These are phyloP conservation scores for Agrotis exclamationis DNA, from an alignment of 2,888 invertebrate genomes.

Conservation along the genomic window DNA sequence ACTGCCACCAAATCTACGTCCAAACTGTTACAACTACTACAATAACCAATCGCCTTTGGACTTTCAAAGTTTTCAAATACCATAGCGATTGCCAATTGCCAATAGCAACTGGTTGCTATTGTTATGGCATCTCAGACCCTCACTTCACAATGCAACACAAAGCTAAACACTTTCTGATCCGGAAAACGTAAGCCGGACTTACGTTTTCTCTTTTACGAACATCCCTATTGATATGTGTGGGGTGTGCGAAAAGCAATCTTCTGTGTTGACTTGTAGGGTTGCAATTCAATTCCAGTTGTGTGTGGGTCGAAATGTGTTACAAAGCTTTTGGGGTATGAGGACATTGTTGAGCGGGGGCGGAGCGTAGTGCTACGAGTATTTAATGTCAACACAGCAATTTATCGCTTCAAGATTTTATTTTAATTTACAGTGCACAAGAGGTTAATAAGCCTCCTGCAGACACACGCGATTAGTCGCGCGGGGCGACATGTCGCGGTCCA, in stretches of 20 bases:
- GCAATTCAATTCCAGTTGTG: slow-evolving; percentile 45
- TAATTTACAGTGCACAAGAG: too few species aligned
- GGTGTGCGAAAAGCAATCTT: slow-evolving; percentile 53
- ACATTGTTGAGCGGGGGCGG: slow-evolving; percentile 20
- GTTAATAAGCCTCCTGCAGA: too few species aligned
- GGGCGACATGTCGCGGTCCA: too few species aligned
- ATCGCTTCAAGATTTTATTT: too few species aligned
- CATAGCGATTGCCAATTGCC: slow-evolving; percentile 48
- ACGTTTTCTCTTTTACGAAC: slow-evolving; percentile 66
- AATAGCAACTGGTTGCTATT: slow-evolving; percentile 59
- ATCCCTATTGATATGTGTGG: slow-evolving; percentile 48
- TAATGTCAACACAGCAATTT: too few species aligned
- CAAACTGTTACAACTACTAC: slow-evolving; percentile 11
- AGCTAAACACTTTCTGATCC: slow-evolving; percentile 67
- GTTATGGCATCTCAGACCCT: slow-evolving; percentile 39
- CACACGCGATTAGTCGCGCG: too few species aligned
- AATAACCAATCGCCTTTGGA: not conserved
- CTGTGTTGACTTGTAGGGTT: slow-evolving; percentile 42
- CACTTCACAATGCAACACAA: slow-evolving; percentile 62
- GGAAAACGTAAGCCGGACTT: slow-evolving; percentile 59
- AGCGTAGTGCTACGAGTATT: too few species aligned
- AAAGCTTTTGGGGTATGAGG: slow-evolving; percentile 38
- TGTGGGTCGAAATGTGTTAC: slow-evolving; percentile 49
- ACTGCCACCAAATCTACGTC: not conserved
- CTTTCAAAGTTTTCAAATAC: slow-evolving; percentile 31